Evolutionary conservation across 2,113 vertebrate genomes (phyloP).

Genomic region (Peromyscus polionotus): DNA sequence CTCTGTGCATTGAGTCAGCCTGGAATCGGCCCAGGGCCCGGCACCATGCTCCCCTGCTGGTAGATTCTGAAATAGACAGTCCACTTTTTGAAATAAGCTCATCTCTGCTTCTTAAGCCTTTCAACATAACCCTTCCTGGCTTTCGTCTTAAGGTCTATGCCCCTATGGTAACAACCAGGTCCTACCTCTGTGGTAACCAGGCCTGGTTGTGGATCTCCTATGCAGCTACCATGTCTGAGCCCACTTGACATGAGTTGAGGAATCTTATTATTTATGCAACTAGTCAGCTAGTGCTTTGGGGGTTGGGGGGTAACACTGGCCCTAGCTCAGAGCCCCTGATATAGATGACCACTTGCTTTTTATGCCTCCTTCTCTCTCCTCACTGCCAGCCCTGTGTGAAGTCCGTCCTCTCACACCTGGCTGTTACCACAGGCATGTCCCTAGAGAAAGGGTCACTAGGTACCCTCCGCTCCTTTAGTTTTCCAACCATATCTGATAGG

Average conservation of each 20-base stretch:
- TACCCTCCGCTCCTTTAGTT: background rate
- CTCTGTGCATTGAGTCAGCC: background rate
- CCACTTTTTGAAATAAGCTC: background rate
- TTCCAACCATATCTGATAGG: background rate
- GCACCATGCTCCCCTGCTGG: background rate
- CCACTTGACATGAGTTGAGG: background rate
- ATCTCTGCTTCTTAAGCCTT: background rate
- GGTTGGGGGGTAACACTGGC: background rate
- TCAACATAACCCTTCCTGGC: too few species aligned
- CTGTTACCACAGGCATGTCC: background rate
- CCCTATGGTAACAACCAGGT: background rate
- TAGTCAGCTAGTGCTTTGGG: background rate
- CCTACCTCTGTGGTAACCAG: background rate
- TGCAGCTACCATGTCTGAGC: background rate
- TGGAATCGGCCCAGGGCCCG: background rate
- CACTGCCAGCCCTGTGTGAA: fast-evolving
- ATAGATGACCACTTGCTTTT: background rate
- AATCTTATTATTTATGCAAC: background rate
- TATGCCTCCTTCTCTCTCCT: background rate
- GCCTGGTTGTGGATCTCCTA: too few species aligned
- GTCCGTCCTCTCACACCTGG: background rate
- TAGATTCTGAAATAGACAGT: background rate
- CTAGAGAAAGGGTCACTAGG: background rate
- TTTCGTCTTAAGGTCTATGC: background rate
- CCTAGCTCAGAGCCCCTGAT: background rate